These are phyloP conservation scores for Caerostris extrusa DNA, from an alignment of 1,140 invertebrate species.

Conservation along the genomic window DNA sequence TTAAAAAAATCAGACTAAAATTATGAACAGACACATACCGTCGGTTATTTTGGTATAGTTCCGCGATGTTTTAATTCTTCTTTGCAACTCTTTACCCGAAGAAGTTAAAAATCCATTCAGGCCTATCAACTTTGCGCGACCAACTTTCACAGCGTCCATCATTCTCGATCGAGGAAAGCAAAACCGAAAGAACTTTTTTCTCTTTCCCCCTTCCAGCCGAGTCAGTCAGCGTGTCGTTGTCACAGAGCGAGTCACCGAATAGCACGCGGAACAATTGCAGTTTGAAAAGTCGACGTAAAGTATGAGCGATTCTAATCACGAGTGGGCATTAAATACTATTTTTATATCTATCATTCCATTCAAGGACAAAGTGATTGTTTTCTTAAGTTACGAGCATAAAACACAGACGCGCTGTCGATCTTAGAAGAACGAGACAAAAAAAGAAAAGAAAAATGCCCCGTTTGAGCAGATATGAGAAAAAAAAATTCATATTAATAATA, in stretches of 20 bases:
- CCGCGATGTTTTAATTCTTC: not conserved
- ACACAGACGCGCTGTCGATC: not conserved
- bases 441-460: not conserved
- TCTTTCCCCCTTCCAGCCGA: not conserved
- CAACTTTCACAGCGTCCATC: slow-evolving; percentile 3
- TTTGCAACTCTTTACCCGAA: slow-evolving; percentile 23
- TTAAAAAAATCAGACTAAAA: no score
- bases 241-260: not conserved
- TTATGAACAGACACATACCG: not conserved
- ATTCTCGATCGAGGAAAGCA: not conserved
- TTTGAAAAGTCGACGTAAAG: slow-evolving; percentile 14
- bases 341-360: slow-evolving; percentile 10
- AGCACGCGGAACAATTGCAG: not conserved
- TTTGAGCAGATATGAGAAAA: no score
- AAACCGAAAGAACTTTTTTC: not conserved
- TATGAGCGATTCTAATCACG: slow-evolving; percentile 48
- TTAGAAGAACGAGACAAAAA: no score
- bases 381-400: not conserved
- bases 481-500: no score
- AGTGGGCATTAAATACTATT: slow-evolving; percentile 21
- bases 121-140: not conserved
- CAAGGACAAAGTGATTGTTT: slow-evolving; percentile 36
- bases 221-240: not conserved
- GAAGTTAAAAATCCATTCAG: slow-evolving; percentile 45
- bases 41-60: slow-evolving; percentile 19